A percentile compares a stretch with the other conserved stretches of the same genome.
Conservation (phyloP, 1,140 invertebrate genomes). For the Sarcophaga bullata region DNA sequence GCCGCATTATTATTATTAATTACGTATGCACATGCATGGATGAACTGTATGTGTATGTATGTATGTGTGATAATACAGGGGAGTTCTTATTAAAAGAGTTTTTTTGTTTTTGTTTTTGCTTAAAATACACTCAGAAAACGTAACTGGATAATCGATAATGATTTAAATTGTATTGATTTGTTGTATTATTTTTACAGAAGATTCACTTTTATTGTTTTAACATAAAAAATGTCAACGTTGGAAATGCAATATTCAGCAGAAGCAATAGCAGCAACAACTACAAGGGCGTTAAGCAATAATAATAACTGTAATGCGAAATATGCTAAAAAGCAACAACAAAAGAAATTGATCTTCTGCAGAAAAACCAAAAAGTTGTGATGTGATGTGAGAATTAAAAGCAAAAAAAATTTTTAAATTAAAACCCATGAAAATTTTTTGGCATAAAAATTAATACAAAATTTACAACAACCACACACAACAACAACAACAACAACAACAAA, state of each 20-base stretch:
- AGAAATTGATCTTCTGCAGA: conserved; percentile 43
- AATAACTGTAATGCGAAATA: background rate
- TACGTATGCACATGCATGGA: too few species aligned
- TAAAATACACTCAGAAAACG: too few species aligned
- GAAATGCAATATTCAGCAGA: background rate
- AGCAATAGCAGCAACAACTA: conserved; percentile 44
- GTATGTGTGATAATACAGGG: too few species aligned
- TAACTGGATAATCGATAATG: too few species aligned
- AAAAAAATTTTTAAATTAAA: background rate
- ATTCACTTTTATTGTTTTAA: background rate
- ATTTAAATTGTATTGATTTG: too few species aligned
- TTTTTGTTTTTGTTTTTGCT: too few species aligned
- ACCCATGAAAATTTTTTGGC: conserved; percentile 33
- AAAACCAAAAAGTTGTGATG: conserved; percentile 38
- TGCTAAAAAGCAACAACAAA: conserved; percentile 13
- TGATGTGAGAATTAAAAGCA: conserved; percentile 25
- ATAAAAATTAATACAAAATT: conserved; percentile 34
- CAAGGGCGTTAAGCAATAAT: conserved; percentile 17
- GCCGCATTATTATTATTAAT: too few species aligned
- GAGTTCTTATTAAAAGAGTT: too few species aligned
- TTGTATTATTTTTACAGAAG: too few species aligned
- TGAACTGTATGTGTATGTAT: too few species aligned
- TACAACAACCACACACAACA: background rate
- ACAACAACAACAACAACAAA: background rate
- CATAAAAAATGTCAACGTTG: conserved; percentile 3